Evolutionary conservation across 2,888 invertebrate species (phyloP).

Genomic region (Nemoura dubitans): DNA sequence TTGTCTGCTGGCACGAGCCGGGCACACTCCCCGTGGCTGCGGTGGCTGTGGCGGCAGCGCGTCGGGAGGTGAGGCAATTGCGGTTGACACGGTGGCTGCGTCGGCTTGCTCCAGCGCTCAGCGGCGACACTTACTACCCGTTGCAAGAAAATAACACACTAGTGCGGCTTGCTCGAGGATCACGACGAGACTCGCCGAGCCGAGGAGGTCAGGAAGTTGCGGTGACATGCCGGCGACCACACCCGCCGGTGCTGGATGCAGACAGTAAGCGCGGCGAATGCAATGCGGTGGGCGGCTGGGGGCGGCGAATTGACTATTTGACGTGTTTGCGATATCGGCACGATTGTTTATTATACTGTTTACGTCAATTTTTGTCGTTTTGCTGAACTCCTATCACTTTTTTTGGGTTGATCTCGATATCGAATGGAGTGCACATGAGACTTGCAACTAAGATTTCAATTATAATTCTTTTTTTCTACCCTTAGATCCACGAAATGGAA

Average conservation of each 20-base stretch:
- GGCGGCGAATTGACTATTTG: not conserved
- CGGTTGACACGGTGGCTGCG: slow-evolving; percentile 7
- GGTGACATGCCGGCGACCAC: not conserved
- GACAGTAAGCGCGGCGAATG: too few relatives aligned
- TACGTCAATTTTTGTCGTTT: too few relatives aligned
- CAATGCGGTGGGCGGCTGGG: not conserved
- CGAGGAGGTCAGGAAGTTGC: not conserved
- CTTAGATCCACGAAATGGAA: too few relatives aligned
- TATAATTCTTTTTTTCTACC: too few relatives aligned
- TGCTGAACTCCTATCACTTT: too few relatives aligned
- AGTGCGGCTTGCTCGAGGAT: not conserved
- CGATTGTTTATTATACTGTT: not conserved
- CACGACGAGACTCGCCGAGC: not conserved
- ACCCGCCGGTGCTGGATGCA: not conserved
- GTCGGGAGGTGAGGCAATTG: not conserved
- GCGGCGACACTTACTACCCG: slow-evolving; percentile 12
- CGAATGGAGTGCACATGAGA: too few relatives aligned
- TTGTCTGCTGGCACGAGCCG: not conserved
- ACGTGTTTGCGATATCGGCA: not conserved
- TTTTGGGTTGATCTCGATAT: too few relatives aligned
- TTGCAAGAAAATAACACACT: not conserved
- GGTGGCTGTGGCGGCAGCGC: not conserved
- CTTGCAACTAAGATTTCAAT: too few relatives aligned
- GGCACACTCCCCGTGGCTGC: not conserved
- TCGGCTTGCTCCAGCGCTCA: not conserved